These are phyloP conservation scores for Solenodon paradoxus DNA, from an alignment of 2,113 vertebrate genomes.

Conservation along the genomic window DNA sequence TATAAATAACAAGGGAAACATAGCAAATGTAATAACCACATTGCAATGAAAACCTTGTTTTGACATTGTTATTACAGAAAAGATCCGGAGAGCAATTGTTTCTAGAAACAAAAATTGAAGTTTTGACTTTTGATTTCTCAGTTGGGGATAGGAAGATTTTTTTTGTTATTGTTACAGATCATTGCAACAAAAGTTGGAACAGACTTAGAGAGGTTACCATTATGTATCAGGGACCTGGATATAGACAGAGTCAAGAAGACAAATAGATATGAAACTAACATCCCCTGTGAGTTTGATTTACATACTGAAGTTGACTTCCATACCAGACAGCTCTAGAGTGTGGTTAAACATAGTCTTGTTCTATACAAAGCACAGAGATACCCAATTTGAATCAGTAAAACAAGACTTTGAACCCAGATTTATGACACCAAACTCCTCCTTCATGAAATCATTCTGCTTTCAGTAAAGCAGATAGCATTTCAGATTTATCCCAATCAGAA, in stretches of 20 bases:
- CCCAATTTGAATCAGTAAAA: not conserved
- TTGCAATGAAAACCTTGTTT: not conserved
- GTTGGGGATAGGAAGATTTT: not conserved
- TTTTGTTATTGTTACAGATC: not conserved
- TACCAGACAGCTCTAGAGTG: not conserved
- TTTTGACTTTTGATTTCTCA: not conserved
- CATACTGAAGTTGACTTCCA: not conserved
- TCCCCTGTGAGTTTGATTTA: not conserved
- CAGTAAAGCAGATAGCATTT: not conserved
- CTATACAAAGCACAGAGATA: constrained; percentile 14
- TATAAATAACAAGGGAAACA: not conserved
- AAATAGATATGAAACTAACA: not conserved
- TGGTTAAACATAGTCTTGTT: not conserved
- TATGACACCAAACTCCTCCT: not conserved
- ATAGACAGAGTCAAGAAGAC: not conserved
- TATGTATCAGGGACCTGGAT: not conserved
- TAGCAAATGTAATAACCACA: not conserved
- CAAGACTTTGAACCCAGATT: constrained; percentile 6
- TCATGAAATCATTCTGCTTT: not conserved
- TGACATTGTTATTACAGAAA: not conserved
- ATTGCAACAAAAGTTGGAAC: not conserved
- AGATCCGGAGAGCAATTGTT: not conserved
- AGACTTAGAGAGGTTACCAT: not conserved
- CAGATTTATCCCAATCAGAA: not conserved
- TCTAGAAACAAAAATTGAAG: not conserved